Evolutionary conservation across 2,888 invertebrate species (phyloP), one percentile per base, ranked within the genome.

Genomic region (Hoplodrina blanda): DNA sequence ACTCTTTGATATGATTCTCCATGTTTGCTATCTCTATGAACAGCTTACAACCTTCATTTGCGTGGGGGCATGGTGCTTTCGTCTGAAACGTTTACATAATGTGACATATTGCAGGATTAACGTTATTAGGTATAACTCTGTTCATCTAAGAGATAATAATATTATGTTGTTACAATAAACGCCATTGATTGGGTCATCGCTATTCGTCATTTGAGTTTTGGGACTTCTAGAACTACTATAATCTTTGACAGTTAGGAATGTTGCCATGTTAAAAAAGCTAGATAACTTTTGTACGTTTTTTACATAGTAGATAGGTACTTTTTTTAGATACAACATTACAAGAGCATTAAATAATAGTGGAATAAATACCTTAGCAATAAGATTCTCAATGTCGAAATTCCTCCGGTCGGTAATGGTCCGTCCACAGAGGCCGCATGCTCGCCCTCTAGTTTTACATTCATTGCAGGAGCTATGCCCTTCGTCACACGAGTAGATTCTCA

Each of bases 401-500:
- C 94, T 90, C 55, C 81, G 83, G n/a, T 87, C 77, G 0, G 89
- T 89, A 41, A 94, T 85, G 0, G 20, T 59, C 0, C 50, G 67
- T 0, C 78, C 46, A 68, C 94, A 94, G 2, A 79, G 46, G n/a
- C 72, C 67, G 15, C 80, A 79, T 4, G 3, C 2, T 7, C 80
- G 63, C 4, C 66, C 54, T 5, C 61, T 44, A 8, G 2, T 30
- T 64, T 73, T 77, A 57, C 79, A 80, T 30, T 61, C 66, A 13
- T 62, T 59, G 59, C 79, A 77, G 10, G 77, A 52, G 64, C 79
- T 76, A 13, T 80, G 81, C 0, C 79, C 77, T 19, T 49, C 78
- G 4, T 53, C 37, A 67, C 94, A 95, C 62, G 92, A 89, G 80
- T 79, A 94, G 64, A 94, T 92, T 25, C 76, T 81, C 30, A 80